A percentile compares a stretch with the other conserved stretches of the same genome.
Evolutionary conservation across 2,797 vertebrate genomes (phyloP).

Genomic region (Apodemus agrarius): DNA sequence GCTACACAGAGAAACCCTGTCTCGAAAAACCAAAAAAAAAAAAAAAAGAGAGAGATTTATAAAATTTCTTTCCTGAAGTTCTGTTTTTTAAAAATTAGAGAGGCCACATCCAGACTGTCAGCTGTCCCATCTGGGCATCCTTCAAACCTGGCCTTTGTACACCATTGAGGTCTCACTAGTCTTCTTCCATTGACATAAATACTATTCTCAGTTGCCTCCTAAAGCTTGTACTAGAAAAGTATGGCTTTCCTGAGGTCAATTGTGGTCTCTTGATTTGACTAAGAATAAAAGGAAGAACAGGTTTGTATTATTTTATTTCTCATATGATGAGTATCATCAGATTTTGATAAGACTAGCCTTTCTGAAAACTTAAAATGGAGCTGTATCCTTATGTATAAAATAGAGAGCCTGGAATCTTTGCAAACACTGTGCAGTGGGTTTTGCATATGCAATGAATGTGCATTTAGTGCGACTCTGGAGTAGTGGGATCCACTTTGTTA

Average conservation of each 20-base stretch:
- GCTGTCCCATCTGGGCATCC: too few species aligned
- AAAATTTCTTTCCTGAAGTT: too few species aligned
- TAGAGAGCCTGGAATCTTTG: background rate
- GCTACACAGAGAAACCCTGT: too few species aligned
- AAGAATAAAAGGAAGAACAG: background rate
- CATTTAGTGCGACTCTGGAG: background rate
- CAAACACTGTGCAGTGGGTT: background rate
- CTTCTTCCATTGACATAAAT: too few species aligned
- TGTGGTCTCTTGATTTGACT: background rate
- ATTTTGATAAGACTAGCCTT: background rate
- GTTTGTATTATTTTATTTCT: background rate
- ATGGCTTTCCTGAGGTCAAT: background rate
- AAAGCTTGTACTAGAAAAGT: background rate
- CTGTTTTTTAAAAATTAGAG: too few species aligned
- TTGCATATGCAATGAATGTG: background rate
- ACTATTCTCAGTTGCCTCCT: background rate
- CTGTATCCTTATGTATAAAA: slow-evolving; percentile 27
- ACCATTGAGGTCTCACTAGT: too few species aligned
- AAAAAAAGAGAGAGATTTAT: background rate
- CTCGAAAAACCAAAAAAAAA: too few species aligned
- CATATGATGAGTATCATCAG: background rate
- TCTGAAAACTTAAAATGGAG: background rate
- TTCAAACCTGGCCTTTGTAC: too few species aligned
- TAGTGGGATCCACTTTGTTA: background rate
- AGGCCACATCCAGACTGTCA: too few species aligned